Conservation (phyloP, 2,888 invertebrate species). For the Tortrix viridana region DNA sequence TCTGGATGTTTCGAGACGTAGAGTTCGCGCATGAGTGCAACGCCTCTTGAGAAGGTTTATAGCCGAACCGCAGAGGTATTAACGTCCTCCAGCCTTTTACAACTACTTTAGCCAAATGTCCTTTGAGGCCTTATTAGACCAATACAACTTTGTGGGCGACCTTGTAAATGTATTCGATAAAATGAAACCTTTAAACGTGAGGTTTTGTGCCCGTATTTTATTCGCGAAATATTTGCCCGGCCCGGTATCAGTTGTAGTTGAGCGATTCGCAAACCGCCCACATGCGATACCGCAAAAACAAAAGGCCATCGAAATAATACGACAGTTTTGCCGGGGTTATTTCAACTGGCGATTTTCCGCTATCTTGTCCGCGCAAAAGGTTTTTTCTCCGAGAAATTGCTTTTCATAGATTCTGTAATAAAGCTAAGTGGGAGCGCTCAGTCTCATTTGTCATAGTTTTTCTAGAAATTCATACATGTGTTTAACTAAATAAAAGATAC, state of each 20-base stretch:
- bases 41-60: constrained; percentile 7
- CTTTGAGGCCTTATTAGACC: constrained; percentile 21
- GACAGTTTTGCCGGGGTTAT: constrained; percentile 10
- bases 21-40: constrained; percentile 15
- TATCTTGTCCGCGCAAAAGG: not conserved
- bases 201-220: constrained; percentile 16
- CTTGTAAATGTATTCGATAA: not conserved
- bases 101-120: constrained; percentile 8
- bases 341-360: not conserved
- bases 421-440: too few relatives aligned
- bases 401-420: too few relatives aligned
- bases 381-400: too few relatives aligned
- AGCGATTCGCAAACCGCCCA: constrained; percentile 25
- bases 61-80: constrained; percentile 2
- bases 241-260: constrained; percentile 22
- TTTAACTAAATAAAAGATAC: too few relatives aligned
- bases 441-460: too few relatives aligned
- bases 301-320: constrained; percentile 24
- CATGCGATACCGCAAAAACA: constrained; percentile 24
- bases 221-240: constrained; percentile 8
- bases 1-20: constrained; percentile 8
- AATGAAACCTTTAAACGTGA: constrained; percentile 13
- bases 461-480: too few relatives aligned
- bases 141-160: not conserved
- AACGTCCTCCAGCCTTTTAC: constrained; percentile 23